A percentile compares a stretch with the other conserved stretches of the same genome.
Conservation (phyloP, 1,140 invertebrate species). For the Saxidomus purpurata region DNA sequence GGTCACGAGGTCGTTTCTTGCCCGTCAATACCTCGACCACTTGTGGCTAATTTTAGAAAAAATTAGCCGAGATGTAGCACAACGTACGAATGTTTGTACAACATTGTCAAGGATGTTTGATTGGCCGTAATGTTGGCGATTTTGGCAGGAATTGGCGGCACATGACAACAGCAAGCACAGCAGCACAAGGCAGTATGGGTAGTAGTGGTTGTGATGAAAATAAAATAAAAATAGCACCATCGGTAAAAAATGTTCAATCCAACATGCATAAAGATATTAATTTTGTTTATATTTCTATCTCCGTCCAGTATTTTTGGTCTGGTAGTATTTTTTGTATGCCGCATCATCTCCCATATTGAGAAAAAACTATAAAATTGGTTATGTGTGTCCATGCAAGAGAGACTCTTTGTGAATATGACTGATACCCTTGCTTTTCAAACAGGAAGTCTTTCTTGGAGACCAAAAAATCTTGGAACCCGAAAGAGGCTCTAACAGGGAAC, state of each 20-base stretch:
- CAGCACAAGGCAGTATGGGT: constrained; percentile 85
- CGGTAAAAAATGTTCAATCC: constrained; percentile 82
- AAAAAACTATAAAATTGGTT: constrained; percentile 19
- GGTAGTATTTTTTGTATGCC: constrained; percentile 7
- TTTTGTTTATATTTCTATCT: not conserved
- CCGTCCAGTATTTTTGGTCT: constrained; percentile 14
- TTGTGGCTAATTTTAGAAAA: constrained; percentile 86
- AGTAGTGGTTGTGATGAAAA: constrained; percentile 79
- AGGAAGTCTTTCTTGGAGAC: too few species aligned
- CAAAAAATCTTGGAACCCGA: too few species aligned
- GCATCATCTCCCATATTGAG: not conserved
- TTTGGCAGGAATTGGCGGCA: constrained; percentile 85
- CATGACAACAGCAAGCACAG: constrained; percentile 87
- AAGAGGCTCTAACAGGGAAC: too few species aligned
- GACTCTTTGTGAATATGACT: constrained; percentile 34
- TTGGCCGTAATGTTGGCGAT: constrained; percentile 85
- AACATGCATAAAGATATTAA: constrained; percentile 81
- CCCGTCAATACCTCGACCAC: constrained; percentile 89
- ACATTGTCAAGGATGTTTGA: constrained; percentile 85
- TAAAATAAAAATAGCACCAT: constrained; percentile 85
- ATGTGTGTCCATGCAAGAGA: constrained; percentile 3
- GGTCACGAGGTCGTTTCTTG: constrained; percentile 95
- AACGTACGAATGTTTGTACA: constrained; percentile 58
- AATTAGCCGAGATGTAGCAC: constrained; percentile 57
- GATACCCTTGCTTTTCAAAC: too few species aligned